Base-by-base conservation (phyloP, 1,140 invertebrate genomes). In the Bombus pyrosoma region DNA sequence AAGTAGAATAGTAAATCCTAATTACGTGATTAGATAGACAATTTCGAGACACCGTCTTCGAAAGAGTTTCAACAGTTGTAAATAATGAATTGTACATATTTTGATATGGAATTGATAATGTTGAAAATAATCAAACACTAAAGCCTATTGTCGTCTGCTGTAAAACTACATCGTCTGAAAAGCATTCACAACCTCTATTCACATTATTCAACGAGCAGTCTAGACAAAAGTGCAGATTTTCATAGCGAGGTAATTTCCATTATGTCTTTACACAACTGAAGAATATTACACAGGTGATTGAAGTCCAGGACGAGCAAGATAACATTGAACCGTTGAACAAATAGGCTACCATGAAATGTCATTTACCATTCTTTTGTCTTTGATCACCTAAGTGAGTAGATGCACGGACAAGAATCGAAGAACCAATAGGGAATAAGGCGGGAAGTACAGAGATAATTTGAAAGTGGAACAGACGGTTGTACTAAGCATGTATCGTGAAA, bases 381-480 rank as follows among this genome's bases (percentile, higher is more conserved):
- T 13, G 13, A 32, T 64, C 28, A 32, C 8, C 12, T 15, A 41
- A 41, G 9, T 10, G 34, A 32, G 3, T 6, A 12, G 6, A 53
- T 18, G 6, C 47, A 2, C 34, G 2, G 10, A 12, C 37, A 69
- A 28, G 34, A 3, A 71, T 69, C 4, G 18, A 9, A 5, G 10
- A 71, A 5, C 10, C 37, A 22, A 25, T 66, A 47, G 34, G 32
- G 9, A 66, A 59, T 28, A 32, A 43, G 69, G 66, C 74, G 74
- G 66, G 34, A 88, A 83, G 32, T n/a, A 10, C 8, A 18, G 25
- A 57, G 32, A 5, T 34, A 37, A 73, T 89, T 89, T 34, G 83
- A 89, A 89, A 83, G 43, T 37, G 41, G 66, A 9, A 39, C 8
- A 28, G 0, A 12, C 3, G 41, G n/a, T 8, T 37, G 43, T 34